Percentiles rank a stretch among this genome's conserved stretches.
Conservation (phyloP, 2,113 vertebrate genomes). For the Seriola quinqueradiata region DNA sequence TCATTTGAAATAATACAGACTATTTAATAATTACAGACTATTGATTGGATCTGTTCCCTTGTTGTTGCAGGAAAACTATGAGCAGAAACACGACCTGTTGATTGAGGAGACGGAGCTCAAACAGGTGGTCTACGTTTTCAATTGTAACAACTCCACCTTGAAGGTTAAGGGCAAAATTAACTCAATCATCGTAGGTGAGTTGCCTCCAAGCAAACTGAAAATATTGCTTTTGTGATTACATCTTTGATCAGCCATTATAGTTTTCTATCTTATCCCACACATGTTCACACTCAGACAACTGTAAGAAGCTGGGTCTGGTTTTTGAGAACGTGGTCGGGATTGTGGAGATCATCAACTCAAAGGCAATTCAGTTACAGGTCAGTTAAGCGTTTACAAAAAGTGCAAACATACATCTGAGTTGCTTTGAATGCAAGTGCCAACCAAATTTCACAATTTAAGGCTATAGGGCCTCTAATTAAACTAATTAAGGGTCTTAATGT, state of each 20-base stretch:
- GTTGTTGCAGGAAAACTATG: conserved; percentile 91
- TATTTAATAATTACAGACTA: neutral
- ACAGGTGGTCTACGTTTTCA: conserved; percentile 96
- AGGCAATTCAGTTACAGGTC: conserved; percentile 94
- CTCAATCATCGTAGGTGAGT: conserved; percentile 96
- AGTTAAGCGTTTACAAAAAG: conserved; percentile 24
- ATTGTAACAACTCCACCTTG: conserved; percentile 91
- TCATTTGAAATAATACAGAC: too few species aligned
- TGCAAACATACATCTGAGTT: neutral
- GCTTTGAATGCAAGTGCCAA: too few species aligned
- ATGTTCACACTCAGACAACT: conserved; percentile 88
- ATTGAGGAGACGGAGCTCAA: conserved; percentile 95
- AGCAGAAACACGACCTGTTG: conserved; percentile 90
- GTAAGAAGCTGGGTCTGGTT: conserved; percentile 95
- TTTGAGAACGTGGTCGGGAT: conserved; percentile 98
- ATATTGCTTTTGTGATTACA: neutral
- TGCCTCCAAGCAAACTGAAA: neutral
- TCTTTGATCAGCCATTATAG: neutral
- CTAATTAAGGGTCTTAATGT: too few species aligned
- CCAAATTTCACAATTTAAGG: too few species aligned
- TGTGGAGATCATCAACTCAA: conserved; percentile 97
- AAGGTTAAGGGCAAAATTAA: conserved; percentile 98
- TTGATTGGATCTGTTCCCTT: conserved; percentile 4
- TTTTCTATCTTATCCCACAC: neutral
- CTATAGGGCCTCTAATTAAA: too few species aligned